A percentile compares a stretch with the other conserved stretches of the same genome.
These are phyloP conservation scores for Isaurus tuberculatus DNA, from an alignment of 92 coral and sea anemone genomes.

Conservation along the genomic window DNA sequence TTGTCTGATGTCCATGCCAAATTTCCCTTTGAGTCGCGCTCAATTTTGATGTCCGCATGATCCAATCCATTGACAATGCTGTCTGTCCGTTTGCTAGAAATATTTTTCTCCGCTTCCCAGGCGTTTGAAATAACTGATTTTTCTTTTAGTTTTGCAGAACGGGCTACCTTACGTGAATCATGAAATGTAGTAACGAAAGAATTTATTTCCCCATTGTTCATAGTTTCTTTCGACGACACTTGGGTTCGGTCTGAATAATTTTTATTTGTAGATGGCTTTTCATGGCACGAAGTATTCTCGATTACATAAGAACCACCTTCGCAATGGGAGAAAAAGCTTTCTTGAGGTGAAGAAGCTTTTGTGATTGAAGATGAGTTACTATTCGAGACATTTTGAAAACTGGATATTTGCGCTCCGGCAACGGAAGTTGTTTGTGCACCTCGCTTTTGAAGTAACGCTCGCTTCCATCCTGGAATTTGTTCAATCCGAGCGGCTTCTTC, in stretches of 20 bases:
- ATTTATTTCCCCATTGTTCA: conserved; percentile 32
- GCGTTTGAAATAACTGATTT: neutral
- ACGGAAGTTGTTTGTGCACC: conserved; percentile 52
- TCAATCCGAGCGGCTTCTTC: conserved; percentile 56
- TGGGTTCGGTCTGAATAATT: neutral
- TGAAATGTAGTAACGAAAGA: conserved; percentile 37
- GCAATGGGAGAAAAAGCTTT: conserved; percentile 13
- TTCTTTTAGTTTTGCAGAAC: neutral
- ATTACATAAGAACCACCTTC: conserved; percentile 23
- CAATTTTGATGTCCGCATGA: conserved; percentile 27
- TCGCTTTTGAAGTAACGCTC: conserved; percentile 69
- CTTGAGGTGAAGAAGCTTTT: neutral
- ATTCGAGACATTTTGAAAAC: conserved; percentile 12
- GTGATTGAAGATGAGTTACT: neutral
- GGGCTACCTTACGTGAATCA: neutral
- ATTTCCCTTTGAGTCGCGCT: neutral
- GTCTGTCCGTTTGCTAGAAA: conserved; percentile 13
- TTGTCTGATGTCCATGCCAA: conserved; percentile 23
- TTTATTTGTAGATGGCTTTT: neutral
- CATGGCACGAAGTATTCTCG: conserved; percentile 18
- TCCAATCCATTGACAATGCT: conserved; percentile 27
- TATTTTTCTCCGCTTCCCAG: neutral
- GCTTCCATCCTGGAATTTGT: conserved; percentile 85
- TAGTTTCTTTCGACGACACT: conserved; percentile 18
- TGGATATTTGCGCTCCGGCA: conserved; percentile 46